Percentiles rank a stretch among this genome's conserved stretches.
These are phyloP conservation scores for Ovibos moschatus DNA, from an alignment of 2,113 vertebrate species.

Conservation along the genomic window DNA sequence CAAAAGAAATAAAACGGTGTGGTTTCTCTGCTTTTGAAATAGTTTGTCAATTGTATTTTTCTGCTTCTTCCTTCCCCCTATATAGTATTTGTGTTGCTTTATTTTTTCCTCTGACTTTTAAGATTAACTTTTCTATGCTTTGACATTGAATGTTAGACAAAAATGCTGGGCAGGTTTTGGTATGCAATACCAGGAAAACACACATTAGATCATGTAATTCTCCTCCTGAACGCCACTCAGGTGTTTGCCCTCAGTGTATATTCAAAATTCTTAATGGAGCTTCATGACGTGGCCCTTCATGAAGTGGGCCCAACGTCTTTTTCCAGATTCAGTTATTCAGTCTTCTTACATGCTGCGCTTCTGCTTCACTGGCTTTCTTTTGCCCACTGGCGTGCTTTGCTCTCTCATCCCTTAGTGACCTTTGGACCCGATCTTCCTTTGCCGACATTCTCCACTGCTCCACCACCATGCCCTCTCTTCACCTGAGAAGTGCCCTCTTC, in stretches of 20 bases:
- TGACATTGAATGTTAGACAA: not conserved
- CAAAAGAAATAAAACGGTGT: not conserved
- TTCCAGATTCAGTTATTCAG: not conserved
- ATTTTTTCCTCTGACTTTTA: not conserved
- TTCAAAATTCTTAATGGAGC: not conserved
- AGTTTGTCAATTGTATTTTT: not conserved
- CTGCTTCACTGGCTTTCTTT: not conserved
- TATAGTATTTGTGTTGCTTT: not conserved
- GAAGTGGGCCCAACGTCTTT: not conserved
- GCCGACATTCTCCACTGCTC: not conserved
- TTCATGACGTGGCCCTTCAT: rapidly evolving
- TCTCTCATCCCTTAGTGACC: not conserved
- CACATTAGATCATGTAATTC: not conserved
- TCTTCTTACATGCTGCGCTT: not conserved
- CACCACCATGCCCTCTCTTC: not conserved
- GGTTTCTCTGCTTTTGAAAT: not conserved
- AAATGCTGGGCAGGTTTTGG: not conserved
- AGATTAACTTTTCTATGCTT: not conserved
- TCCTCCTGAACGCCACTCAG: rapidly evolving
- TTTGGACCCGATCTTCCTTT: not conserved
- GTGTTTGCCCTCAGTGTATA: not conserved
- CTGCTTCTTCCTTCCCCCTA: not conserved
- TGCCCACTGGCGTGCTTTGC: not conserved
- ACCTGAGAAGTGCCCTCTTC: not conserved
- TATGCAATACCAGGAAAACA: not conserved